These are phyloP conservation scores for Trypoxylon attenuatum DNA, from an alignment of 2,888 invertebrate genomes.

Conservation along the genomic window DNA sequence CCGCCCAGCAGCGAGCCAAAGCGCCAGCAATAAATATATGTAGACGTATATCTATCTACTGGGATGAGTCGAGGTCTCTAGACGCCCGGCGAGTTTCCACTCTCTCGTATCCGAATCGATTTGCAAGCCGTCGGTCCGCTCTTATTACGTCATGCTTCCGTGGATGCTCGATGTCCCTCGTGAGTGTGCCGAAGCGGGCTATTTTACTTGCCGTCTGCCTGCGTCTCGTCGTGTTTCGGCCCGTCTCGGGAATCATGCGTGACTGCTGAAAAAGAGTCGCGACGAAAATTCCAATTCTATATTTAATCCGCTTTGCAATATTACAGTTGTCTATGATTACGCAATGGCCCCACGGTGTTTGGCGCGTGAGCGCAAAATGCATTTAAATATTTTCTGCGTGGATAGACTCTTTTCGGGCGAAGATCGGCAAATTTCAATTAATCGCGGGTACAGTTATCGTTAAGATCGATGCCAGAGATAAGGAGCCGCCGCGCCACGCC, in stretches of 20 bases:
- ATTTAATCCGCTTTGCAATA: conserved; percentile 36
- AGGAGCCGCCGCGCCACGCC: neutral
- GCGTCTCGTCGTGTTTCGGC: neutral
- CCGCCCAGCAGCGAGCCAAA: conserved; percentile 1
- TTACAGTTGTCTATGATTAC: conserved; percentile 24
- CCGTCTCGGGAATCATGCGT: conserved; percentile 7
- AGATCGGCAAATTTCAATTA: too few relatives aligned
- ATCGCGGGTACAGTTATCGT: too few relatives aligned
- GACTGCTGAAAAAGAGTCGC: conserved; percentile 19
- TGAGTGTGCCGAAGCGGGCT: neutral
- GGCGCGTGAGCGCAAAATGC: neutral
- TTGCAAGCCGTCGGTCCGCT: conserved; percentile 1
- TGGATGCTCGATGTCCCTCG: neutral
- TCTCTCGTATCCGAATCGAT: conserved; percentile 17
- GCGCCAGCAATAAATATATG: neutral
- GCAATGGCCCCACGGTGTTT: conserved; percentile 5
- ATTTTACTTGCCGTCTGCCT: conserved; percentile 2
- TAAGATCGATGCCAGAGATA: neutral
- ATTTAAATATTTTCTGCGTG: neutral
- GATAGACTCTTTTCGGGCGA: too few relatives aligned
- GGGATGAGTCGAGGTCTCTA: neutral
- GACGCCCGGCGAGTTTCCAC: neutral
- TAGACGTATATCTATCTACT: too few relatives aligned
- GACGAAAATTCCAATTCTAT: conserved; percentile 35
- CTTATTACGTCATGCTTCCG: conserved; percentile 35